A percentile compares a stretch with the other conserved stretches of the same genome.
Conservation (phyloP, 2,888 invertebrate genomes). For the Spodoptera littoralis region DNA sequence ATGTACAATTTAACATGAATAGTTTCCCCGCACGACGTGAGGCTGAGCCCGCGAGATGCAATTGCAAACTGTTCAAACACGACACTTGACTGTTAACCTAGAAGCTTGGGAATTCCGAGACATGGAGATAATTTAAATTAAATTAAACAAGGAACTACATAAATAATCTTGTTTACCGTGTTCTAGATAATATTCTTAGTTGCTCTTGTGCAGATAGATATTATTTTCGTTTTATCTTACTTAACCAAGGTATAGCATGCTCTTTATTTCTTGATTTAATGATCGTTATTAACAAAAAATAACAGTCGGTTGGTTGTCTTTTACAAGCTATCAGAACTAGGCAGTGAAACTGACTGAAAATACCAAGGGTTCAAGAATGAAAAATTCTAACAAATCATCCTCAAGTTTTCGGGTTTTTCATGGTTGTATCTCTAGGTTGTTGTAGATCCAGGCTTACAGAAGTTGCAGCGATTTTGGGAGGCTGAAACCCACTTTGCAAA, state of each 20-base stretch:
- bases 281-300: too few relatives aligned
- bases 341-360: too few relatives aligned
- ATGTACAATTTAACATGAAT: conserved; percentile 43
- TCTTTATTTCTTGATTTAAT: too few relatives aligned
- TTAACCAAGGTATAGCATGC: background rate
- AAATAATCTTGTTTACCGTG: conserved; percentile 22
- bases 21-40: conserved; percentile 49
- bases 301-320: too few relatives aligned
- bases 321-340: too few relatives aligned
- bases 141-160: conserved; percentile 45
- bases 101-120: conserved; percentile 44
- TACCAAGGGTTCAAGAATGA: too few relatives aligned
- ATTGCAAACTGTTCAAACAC: conserved; percentile 51
- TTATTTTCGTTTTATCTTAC: conserved; percentile 8
- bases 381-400: too few relatives aligned
- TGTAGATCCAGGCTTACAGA: too few relatives aligned
- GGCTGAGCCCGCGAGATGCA: conserved; percentile 34
- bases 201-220: conserved; percentile 15
- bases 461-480: too few relatives aligned
- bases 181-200: conserved; percentile 24
- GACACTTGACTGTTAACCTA: conserved; percentile 53
- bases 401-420: too few relatives aligned
- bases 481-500: too few relatives aligned
- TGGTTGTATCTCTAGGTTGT: too few relatives aligned
- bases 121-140: conserved; percentile 51